Evolutionary conservation across 1,140 invertebrate genomes (phyloP), one percentile per base, ranked within the genome.

Genomic region (Melanaphis sacchari): DNA sequence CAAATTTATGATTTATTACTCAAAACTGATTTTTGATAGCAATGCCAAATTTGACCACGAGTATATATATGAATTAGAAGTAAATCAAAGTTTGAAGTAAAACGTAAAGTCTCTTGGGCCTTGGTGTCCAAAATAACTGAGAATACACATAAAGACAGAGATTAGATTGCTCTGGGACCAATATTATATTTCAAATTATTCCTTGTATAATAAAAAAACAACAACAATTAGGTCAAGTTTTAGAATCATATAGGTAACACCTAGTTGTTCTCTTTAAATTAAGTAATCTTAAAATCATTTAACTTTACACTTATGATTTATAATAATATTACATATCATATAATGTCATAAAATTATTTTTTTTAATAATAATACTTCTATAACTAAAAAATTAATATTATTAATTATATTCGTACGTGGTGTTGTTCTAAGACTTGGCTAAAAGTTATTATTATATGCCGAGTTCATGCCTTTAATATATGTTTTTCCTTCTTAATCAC

Each of bases 31-130:
- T 7, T 54, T 31, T 7, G 52, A 93, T 52, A 46, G 54, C 1
- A 31, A 85, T 18, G 91, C 81, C 7, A 93, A n/a, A 26, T 85
- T 93, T 41, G 21, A n/a, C 0, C 26, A n/a, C 22, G 81, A 93
- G n/a, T 85, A 93, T 54, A 54, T 11, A 49, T 40, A 85, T 43
- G 24, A 93, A 31, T 52, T 93, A 49, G 91, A 93, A 93, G 91
- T 93, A 93, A 52, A 41, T 85, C 4, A 18, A 76, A n/a, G 59
- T n/a, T 76, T 76, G 15, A 76, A 76, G 15, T 76, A 76, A n/a
- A n/a, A 76, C n/a, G 4, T 18, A 76, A 36, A n/a, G n/a, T 76
- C 59, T n/a, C 31, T 11, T n/a, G 59, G 9, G 59, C 59, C 9
- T 66, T n/a, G 59, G 59, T 11, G 11, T 66, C 0, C 2, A 59